Evolutionary conservation across 2,888 invertebrate species (phyloP).

Genomic region (Hemaris fuciformis): DNA sequence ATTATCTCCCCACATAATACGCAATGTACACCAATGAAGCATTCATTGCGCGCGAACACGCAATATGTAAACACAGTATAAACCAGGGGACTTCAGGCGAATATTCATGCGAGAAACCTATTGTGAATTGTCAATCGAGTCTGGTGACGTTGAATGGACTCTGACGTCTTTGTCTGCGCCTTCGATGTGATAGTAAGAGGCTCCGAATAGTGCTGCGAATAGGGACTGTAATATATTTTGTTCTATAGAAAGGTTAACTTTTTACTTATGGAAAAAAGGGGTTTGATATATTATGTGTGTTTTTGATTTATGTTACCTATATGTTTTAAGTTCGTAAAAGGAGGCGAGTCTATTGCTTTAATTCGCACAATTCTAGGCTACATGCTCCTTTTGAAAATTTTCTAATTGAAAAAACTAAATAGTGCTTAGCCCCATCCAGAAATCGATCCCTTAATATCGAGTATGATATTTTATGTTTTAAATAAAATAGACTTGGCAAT

Average conservation of each 20-base stretch:
- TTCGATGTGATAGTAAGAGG: background rate
- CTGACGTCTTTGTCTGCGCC: background rate
- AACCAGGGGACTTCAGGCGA: background rate
- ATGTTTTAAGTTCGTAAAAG: no score
- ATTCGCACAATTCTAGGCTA: no score
- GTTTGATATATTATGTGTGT: background rate
- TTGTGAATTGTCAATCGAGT: slow-evolving; percentile 4
- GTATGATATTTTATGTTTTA: no score
- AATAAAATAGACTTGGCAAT: no score
- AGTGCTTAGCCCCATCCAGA: no score
- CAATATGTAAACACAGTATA: background rate
- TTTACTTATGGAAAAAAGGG: background rate
- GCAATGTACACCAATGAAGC: background rate
- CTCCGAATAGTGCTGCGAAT: background rate
- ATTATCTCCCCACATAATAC: background rate
- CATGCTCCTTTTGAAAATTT: no score
- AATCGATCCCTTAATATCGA: no score
- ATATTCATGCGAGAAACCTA: background rate
- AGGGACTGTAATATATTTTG: background rate
- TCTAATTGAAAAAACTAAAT: no score
- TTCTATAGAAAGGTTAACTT: background rate
- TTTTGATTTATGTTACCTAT: background rate
- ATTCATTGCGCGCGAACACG: background rate
- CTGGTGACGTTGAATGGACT: background rate
- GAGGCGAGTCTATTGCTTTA: no score